Evolutionary conservation across 2,888 invertebrate genomes (phyloP), one percentile per base, ranked within the genome.

Genomic region (Sepiola atlantica): DNA sequence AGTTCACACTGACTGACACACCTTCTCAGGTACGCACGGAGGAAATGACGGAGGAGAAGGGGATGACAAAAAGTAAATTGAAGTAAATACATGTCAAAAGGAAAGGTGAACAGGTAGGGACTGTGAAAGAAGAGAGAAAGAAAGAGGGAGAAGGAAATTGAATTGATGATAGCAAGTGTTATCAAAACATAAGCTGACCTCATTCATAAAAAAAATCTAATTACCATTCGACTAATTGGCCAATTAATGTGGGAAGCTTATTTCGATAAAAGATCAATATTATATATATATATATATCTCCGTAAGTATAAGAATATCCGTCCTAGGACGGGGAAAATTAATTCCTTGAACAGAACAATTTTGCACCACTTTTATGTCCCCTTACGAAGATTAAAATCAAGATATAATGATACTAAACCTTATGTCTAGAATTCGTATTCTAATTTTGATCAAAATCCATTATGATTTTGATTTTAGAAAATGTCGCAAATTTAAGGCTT

Each of bases 1-100:
- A 77, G n/a, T 77, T 77, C 77, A 77, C 77, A 77, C 77, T 77
- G 77, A 77, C 16, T 77, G 77, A 77, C 77, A 77, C 77, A 77
- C 77, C 77, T 18, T n/a, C n/a, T n/a, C n/a, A 77, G 77, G 77
- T 77, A 77, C 21, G 77, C 16, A n/a, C 6, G 77, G n/a, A 77
- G 77, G 0, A 32, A 32, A 32, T n/a, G n/a, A 14, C 10, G n/a
- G 12, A 10, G 18, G 12, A 0, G 28, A 10, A 61, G 10, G 61
- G 24, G 21, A 12, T 45, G 61, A 28, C 10, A 28, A 77, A 18
- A 77, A 77, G n/a, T 77, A 32, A 77, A 77, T 32, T 32, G 77
- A 77, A 77, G 32, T 32, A n/a, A 77, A 77, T 77, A 77, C n/a
- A 61, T n/a, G n/a, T 14, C n/a, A 77, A 45, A 45, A 16, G n/a